Conservation (phyloP, 2,797 vertebrate species). For the Etheostoma perlongum region DNA sequence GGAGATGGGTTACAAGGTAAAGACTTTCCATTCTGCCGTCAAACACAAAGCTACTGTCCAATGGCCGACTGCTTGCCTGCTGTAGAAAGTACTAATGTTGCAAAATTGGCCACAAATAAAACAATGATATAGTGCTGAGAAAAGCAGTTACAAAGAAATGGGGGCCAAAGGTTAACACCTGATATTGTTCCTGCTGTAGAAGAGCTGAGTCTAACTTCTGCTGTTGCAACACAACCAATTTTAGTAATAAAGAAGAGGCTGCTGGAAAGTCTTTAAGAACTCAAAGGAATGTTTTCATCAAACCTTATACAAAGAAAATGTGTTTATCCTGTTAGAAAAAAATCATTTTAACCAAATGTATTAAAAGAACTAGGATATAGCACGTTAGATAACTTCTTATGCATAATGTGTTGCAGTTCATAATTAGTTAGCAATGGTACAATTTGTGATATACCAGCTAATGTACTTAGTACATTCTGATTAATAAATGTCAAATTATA, state of each 20-base stretch:
- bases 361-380: not conserved
- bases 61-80: not conserved
- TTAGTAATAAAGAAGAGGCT: not conserved
- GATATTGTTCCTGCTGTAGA: not conserved
- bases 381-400: not conserved
- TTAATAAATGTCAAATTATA: not conserved
- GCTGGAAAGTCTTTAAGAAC: not conserved
- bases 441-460: not conserved
- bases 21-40: not conserved
- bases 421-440: not conserved
- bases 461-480: not conserved
- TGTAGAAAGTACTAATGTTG: not conserved
- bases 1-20: slow-evolving; percentile 96
- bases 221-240: not conserved
- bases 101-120: not conserved
- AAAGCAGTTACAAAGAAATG: not conserved
- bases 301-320: not conserved
- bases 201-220: not conserved
- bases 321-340: not conserved
- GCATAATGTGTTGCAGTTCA: not conserved
- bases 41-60: not conserved
- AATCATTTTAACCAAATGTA: not conserved
- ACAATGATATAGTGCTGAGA: not conserved
- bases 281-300: not conserved
- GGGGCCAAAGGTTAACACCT: slow-evolving; percentile 13